Conservation (phyloP, 2,888 invertebrate species). For the Eupithecia exiguata region DNA sequence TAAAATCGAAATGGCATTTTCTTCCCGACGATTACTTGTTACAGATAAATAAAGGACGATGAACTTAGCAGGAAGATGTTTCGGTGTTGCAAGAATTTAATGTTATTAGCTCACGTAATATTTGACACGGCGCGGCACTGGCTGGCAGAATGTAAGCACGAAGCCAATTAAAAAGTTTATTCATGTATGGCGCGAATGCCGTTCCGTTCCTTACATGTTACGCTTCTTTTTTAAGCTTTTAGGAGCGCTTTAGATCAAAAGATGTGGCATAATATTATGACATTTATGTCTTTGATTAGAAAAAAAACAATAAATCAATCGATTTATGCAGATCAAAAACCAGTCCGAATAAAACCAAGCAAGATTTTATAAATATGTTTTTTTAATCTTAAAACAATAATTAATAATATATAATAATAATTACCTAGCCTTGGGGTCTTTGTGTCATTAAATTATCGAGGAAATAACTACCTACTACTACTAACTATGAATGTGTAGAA, state of each 20-base stretch:
- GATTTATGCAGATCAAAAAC: constrained; percentile 20
- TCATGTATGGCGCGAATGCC: constrained; percentile 4
- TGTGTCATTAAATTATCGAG: constrained; percentile 40
- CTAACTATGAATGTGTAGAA: constrained; percentile 32
- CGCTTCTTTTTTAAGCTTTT: not conserved
- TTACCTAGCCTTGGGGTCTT: constrained; percentile 37
- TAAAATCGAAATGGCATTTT: constrained; percentile 41
- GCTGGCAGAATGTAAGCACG: not conserved
- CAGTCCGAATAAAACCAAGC: constrained; percentile 29
- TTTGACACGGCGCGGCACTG: constrained; percentile 5
- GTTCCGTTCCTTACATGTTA: not conserved
- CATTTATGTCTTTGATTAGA: not conserved
- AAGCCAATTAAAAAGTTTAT: constrained; percentile 15
- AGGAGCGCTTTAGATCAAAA: constrained; percentile 8
- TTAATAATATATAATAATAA: constrained; percentile 36
- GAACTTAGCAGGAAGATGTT: constrained; percentile 50
- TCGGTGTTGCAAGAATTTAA: constrained; percentile 21
- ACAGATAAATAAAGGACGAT: constrained; percentile 42
- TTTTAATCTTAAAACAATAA: constrained; percentile 26
- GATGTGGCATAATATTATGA: constrained; percentile 11
- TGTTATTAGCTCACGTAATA: constrained; percentile 24
- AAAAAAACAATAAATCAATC: constrained; percentile 27
- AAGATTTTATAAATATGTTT: constrained; percentile 32
- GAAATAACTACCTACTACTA: constrained; percentile 35
- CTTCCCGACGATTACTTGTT: constrained; percentile 50